Evolutionary conservation across 1,140 invertebrate species (phyloP).

Genomic region (Latrodectus geometricus): DNA sequence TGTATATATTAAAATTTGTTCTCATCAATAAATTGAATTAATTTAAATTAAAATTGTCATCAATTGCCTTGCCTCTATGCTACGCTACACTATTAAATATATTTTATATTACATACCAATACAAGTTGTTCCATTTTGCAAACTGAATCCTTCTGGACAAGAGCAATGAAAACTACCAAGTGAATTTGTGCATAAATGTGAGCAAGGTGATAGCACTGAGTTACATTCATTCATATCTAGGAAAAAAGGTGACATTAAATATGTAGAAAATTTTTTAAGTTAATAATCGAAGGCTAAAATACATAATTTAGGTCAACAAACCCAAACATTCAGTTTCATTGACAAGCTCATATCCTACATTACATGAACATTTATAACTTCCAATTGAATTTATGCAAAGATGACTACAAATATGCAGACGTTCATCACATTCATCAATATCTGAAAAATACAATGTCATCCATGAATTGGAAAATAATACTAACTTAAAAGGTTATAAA

Average conservation of each 20-base stretch:
- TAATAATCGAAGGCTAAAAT: not conserved
- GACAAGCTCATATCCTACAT: conserved; percentile 74
- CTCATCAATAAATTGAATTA: no score
- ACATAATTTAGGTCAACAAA: not conserved
- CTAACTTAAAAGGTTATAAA: no score
- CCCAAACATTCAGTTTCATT: conserved; percentile 44
- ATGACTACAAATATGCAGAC: conserved; percentile 71
- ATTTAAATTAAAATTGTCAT: no score
- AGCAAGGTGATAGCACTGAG: conserved; percentile 28
- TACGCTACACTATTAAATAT: no score
- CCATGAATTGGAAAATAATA: no score
- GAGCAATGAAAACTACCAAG: conserved; percentile 45
- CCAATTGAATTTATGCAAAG: conserved; percentile 89
- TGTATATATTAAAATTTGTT: no score
- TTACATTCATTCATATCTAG: conserved; percentile 61
- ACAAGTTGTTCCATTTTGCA: conserved; percentile 31
- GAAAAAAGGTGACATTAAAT: not conserved
- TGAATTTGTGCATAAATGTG: conserved; percentile 39
- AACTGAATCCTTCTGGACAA: conserved; percentile 37
- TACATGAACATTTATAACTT: conserved; percentile 87
- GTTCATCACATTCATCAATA: conserved; percentile 79
- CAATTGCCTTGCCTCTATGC: no score
- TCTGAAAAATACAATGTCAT: conserved; percentile 66
- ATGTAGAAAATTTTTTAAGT: not conserved
- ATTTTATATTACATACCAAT: not conserved